A percentile compares a stretch with the other conserved stretches of the same genome.
Conservation (phyloP, 2,113 vertebrate species). For the Ibidorhyncha struthersii region DNA sequence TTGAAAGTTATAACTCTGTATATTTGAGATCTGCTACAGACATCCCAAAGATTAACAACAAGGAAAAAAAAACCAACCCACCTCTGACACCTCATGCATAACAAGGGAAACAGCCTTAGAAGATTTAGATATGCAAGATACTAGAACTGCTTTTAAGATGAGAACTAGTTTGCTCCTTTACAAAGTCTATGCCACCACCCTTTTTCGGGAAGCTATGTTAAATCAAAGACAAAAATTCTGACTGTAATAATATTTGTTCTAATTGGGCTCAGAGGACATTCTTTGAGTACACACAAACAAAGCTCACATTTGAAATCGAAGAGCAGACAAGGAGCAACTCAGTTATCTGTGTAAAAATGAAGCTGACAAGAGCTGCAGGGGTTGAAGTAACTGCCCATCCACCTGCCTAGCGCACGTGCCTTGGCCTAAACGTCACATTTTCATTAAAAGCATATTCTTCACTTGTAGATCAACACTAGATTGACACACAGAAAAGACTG, state of each 20-base stretch:
- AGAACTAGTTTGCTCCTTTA: neutral
- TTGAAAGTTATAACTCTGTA: neutral
- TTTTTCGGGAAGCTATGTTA: neutral
- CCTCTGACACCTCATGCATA: neutral
- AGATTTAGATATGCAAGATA: neutral
- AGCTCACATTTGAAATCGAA: neutral
- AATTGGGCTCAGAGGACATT: neutral
- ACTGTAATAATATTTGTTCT: neutral
- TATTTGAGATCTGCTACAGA: neutral
- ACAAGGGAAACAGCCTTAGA: neutral
- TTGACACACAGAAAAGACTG: neutral
- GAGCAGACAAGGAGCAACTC: neutral
- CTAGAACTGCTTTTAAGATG: neutral
- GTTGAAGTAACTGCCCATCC: neutral
- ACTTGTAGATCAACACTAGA: neutral
- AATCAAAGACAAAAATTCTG: neutral
- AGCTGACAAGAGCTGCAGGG: neutral
- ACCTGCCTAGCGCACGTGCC: neutral
- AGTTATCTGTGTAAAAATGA: neutral
- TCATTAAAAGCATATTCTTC: neutral
- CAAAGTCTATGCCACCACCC: neutral
- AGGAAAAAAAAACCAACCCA: neutral
- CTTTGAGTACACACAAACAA: neutral
- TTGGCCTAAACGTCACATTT: neutral
- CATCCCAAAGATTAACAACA: neutral